Base-by-base conservation (phyloP, 2,888 invertebrate genomes). In the Epiblema foenella region DNA sequence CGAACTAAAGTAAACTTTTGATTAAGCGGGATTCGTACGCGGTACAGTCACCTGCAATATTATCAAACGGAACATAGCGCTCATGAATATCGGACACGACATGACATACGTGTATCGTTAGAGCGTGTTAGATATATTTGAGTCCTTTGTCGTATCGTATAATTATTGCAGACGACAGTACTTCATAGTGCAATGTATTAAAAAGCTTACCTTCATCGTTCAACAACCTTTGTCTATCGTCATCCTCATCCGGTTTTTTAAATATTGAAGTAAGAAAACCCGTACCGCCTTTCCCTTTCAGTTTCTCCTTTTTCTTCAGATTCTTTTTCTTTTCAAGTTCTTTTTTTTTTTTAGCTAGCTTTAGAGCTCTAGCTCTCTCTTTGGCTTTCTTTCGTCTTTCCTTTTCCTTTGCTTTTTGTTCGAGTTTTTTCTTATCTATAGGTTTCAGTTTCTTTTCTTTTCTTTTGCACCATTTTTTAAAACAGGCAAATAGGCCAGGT, bases 181-280 rank as follows among this genome's bases (percentile, higher is more conserved):
- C 11, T 8, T 62, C 29, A 24, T 62, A 12, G 12, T 17, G 49
- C 29, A 51, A 51, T 15, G 46, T 24, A 18, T 51, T 62, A 49
- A 62, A 62, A 62, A 62, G 52, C 63, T 63, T 63, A 63, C 63
- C 63, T 63, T 63, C 37, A 54, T 17, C n/a, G n/a, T 52, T 8
- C 52, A 54, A 64, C 39, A 54, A 39, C 37, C n/a, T 64, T 52
- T 24, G 52, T 64, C 24, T 64, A 64, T 64, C 54, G 37, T 64
- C 64, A 54, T 64, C 54, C 39, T 20, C 37, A 20, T 52, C 39
- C 20, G 24, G 60, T 11, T 54, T 54, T 39, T 20, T 39, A 64
- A 64, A 64, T 64, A 64, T 52, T 54, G 52, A 54, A 39, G 52
- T 37, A 37, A 64, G 15, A n/a, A 63, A 63, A 37, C 37, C 52